Percentiles rank a stretch among this genome's conserved stretches.
phyloP scores from a whole-genome alignment of 2,113 vertebrate species.

The Oryzias javanicus region DNA sequence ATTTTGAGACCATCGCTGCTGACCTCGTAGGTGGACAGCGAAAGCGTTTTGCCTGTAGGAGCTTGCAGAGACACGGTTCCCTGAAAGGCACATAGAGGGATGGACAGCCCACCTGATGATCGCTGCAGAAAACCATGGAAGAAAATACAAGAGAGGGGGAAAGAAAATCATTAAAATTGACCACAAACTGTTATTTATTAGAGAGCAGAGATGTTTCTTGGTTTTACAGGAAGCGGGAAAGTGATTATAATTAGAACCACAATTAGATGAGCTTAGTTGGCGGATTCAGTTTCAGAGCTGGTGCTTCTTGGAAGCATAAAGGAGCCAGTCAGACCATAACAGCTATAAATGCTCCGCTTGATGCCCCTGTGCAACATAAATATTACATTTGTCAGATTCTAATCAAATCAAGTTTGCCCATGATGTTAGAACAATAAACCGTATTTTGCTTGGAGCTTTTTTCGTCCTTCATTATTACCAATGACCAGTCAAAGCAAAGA shows the following conservation, averaged over 20 bases:
- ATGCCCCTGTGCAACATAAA: neutral
- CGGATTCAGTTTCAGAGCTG: too few relatives aligned
- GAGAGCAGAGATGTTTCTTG: too few relatives aligned
- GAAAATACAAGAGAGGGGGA: constrained; percentile 12
- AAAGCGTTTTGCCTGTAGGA: constrained; percentile 91
- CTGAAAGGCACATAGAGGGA: constrained; percentile 94
- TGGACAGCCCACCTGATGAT: constrained; percentile 80
- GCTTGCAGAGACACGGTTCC: constrained; percentile 94
- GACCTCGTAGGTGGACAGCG: constrained; percentile 95
- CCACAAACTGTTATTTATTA: neutral
- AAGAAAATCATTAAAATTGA: neutral
- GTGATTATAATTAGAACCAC: neutral
- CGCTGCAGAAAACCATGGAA: constrained; percentile 71
- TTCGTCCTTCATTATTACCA: neutral
- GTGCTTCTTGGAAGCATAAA: too few relatives aligned
- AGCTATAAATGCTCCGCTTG: neutral
- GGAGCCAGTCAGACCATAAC: neutral
- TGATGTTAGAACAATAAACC: neutral
- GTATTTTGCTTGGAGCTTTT: neutral
- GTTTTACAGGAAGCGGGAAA: neutral
- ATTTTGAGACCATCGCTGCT: constrained; percentile 92
- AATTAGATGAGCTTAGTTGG: neutral
- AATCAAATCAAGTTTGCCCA: neutral
- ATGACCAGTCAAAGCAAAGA: too few relatives aligned
- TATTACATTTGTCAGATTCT: neutral